A percentile compares a stretch with the other conserved stretches of the same genome.
Conservation (phyloP, 1,140 invertebrate genomes). For the Bombyx mori region DNA sequence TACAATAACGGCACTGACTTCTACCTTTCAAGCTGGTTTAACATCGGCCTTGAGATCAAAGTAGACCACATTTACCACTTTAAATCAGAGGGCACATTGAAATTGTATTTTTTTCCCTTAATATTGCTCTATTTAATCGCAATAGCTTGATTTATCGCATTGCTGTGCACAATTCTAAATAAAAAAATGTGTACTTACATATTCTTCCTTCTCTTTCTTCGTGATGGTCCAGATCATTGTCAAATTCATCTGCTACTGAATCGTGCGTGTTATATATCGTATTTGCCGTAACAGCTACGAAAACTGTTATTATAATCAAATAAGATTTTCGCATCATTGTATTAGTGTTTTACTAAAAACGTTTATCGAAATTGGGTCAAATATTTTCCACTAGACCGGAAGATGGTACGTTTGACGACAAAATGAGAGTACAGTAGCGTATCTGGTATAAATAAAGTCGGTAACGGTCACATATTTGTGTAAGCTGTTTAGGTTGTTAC, state of each 20-base stretch:
- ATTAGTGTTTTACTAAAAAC: not conserved
- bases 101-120: too few relatives aligned
- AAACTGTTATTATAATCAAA: conserved; percentile 16
- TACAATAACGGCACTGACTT: too few relatives aligned
- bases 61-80: too few relatives aligned
- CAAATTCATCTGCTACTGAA: conserved; percentile 23
- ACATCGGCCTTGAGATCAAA: too few relatives aligned
- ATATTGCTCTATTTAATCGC: too few relatives aligned
- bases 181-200: conserved; percentile 31
- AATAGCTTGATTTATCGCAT: too few relatives aligned
- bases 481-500: conserved; percentile 47
- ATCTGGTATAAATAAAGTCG: conserved; percentile 46
- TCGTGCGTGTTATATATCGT: conserved; percentile 21
- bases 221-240: conserved; percentile 16
- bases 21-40: too few relatives aligned
- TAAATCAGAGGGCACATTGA: too few relatives aligned
- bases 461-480: conserved; percentile 57
- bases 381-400: conserved; percentile 7
- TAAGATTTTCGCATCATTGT: conserved; percentile 4
- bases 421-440: conserved; percentile 35
- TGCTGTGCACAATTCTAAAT: not conserved
- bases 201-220: conserved; percentile 41
- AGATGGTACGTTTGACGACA: conserved; percentile 6
- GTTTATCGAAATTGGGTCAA: not conserved
- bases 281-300: conserved; percentile 30